Base-by-base conservation (phyloP, 2,113 vertebrate species). In the Syngnathoides biaculeatus region DNA sequence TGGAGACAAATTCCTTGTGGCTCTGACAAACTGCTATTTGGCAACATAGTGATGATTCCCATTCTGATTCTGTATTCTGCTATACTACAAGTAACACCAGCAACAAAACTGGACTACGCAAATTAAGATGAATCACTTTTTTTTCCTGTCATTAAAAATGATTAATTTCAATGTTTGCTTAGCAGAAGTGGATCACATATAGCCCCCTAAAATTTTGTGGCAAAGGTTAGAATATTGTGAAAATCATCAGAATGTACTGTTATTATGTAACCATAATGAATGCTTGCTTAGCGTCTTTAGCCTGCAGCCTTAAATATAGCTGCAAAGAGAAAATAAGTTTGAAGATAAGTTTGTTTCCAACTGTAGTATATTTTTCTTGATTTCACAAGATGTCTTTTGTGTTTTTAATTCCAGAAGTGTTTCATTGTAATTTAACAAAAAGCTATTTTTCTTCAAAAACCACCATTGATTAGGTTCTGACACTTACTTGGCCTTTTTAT, bases 201-300 rank as follows among this genome's bases (percentile, higher is more conserved):
- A 39, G 35, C 65, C 17, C 15, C 45, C 45, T 5, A 47, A 47
- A 47, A 17, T 5, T 39, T 43, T 58, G 24, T 52, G 8, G 42
- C 20, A 26, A 22, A 0, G 45, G 22, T 5, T 8, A 47, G 12
- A 61, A 50, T 47, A 15, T 47, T 47, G 45, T 47, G 15, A 47
- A 5, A 55, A 52, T 69, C 20, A 1, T 8, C n/a, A 65, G 15
- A 50, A 42, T 27, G 15, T 47, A 47, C 45, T 63, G 17, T 55
- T 52, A 65, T 30, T 53, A 24, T 26, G 69, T 70, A 55, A 73
- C 61, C 66, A 72, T 64, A 55, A 64, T 59, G 2, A 73, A 79
- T 69, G 10, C 4, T 65, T 65, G 39, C 39, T 19, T 50, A 9
- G 20, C 47, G 8, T 9, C 20, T n/a, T 9, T 50, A 3, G 47